phyloP scores from a whole-genome alignment of 2,113 vertebrate genomes.

The Engystomops pustulosus region DNA sequence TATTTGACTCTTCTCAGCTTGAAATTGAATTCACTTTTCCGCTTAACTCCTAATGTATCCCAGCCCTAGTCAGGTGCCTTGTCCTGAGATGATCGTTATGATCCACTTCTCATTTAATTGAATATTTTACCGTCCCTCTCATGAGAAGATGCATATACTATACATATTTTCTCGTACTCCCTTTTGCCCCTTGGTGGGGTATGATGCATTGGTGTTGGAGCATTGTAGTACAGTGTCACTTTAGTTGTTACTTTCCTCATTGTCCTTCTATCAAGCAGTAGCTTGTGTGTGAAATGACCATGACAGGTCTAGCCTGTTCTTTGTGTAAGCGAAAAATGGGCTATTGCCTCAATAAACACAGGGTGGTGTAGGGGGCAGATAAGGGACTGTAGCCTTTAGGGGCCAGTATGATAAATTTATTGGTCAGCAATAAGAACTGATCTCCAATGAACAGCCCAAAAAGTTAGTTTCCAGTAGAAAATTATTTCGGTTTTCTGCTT shows the following conservation, averaged over 20 bases:
- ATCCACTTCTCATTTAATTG: too few species aligned
- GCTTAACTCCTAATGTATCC: too few species aligned
- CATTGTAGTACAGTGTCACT: background rate
- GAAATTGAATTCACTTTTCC: too few species aligned
- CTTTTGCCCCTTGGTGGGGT: too few species aligned
- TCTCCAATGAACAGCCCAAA: background rate
- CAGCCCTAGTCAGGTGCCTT: too few species aligned
- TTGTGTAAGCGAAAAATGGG: background rate
- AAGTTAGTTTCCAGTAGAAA: background rate
- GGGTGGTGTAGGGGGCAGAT: background rate
- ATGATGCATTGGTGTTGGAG: too few species aligned
- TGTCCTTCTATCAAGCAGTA: background rate
- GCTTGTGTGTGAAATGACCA: background rate
- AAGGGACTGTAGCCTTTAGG: background rate
- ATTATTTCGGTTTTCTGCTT: too few species aligned
- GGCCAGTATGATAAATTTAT: background rate
- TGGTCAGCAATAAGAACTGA: background rate
- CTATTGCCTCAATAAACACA: background rate
- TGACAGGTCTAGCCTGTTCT: background rate
- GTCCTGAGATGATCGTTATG: too few species aligned
- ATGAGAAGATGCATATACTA: too few species aligned
- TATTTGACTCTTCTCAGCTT: too few species aligned
- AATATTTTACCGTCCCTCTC: too few species aligned
- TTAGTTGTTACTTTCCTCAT: background rate
- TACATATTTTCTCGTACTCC: too few species aligned